Evolutionary conservation across 2,113 vertebrate species (phyloP).

Genomic region (Hemiscyllium ocellatum): DNA sequence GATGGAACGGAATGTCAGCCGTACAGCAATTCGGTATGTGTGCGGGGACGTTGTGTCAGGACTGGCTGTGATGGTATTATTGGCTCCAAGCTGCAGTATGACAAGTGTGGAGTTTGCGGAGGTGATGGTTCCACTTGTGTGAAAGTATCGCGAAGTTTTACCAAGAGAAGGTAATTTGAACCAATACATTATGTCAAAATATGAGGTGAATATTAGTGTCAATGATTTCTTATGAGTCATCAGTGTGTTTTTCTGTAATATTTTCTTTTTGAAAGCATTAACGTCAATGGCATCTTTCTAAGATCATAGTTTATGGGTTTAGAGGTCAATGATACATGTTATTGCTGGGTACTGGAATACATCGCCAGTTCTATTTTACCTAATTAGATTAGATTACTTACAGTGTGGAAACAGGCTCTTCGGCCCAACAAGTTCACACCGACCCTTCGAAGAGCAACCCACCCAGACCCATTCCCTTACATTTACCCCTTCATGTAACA

Average conservation of each 20-base stretch:
- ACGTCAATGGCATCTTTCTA: background rate
- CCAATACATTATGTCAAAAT: background rate
- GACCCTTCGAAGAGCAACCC: too few species aligned
- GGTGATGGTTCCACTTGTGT: conserved; percentile 86
- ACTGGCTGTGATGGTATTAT: conserved; percentile 94
- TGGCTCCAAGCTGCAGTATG: conserved; percentile 89
- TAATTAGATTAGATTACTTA: too few species aligned
- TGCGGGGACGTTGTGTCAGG: conserved; percentile 83
- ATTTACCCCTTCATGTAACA: too few species aligned
- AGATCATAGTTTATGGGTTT: background rate
- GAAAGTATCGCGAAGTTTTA: conserved; percentile 82
- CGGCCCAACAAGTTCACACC: too few species aligned
- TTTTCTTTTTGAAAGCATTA: background rate
- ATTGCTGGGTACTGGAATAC: background rate
- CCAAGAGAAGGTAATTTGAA: conserved; percentile 79
- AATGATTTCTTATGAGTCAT: background rate
- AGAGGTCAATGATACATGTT: background rate
- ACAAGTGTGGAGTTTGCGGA: conserved; percentile 90
- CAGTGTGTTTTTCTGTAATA: background rate
- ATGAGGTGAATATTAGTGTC: background rate
- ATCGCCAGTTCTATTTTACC: background rate
- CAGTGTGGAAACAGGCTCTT: too few species aligned
- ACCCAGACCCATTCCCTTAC: too few species aligned
- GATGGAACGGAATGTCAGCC: conserved; percentile 92
- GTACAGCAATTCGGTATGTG: conserved; percentile 84